phyloP scores from a whole-genome alignment of 2,888 invertebrate genomes.

The Apamea crenata region DNA sequence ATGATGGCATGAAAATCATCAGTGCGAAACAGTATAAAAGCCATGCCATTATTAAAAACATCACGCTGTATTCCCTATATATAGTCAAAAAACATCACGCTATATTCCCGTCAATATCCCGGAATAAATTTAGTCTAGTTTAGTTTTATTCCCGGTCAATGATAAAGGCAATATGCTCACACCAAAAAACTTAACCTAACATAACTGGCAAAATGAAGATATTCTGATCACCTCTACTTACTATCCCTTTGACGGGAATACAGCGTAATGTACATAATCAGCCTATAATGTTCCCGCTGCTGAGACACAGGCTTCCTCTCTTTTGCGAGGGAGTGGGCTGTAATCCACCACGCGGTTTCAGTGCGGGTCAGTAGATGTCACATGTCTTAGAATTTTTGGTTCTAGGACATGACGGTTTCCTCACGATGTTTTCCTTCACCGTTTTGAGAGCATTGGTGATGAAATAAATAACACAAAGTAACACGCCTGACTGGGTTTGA shows the following conservation, averaged over 20 bases:
- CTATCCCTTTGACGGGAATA: no score
- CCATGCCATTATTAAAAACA: background rate
- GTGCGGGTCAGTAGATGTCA: background rate
- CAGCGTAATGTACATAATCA: background rate
- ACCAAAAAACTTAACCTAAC: background rate
- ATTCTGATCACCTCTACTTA: no score
- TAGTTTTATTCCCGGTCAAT: no score
- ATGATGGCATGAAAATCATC: no score
- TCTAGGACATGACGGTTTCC: background rate
- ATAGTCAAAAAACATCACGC: no score
- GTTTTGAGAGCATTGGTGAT: background rate
- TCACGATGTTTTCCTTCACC: background rate
- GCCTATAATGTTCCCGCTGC: background rate
- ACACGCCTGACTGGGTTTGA: background rate
- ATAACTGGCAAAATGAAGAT: no score
- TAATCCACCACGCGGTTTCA: background rate
- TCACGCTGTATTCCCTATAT: no score
- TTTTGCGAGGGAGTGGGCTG: background rate
- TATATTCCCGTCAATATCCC: no score
- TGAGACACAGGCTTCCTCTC: background rate
- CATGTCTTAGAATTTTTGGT: background rate
- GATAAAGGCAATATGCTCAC: background rate
- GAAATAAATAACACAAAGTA: background rate
- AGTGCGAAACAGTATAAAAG: background rate
- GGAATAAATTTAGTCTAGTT: no score